A percentile compares a stretch with the other conserved stretches of the same genome.
Conservation (phyloP, 92 coral and sea anemone genomes). For the Zoanthus sociatus region DNA sequence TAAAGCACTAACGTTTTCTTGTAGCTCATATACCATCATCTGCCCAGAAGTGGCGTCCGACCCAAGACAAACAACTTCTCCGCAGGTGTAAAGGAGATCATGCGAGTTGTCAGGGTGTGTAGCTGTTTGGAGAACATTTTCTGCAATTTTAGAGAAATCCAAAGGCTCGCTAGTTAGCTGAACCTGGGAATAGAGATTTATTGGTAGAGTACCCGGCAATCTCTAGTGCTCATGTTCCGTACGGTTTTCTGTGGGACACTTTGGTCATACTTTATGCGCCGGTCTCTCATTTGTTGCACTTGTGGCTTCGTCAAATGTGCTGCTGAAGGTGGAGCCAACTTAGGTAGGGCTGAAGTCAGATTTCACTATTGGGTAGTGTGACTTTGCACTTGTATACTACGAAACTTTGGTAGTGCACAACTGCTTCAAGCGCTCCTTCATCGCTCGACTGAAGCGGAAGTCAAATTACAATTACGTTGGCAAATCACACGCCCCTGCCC, state of each 20-base stretch:
- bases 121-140: too few relatives aligned
- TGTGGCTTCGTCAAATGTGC: constrained; percentile 34
- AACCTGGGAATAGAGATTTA: constrained; percentile 39
- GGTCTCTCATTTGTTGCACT: constrained; percentile 45
- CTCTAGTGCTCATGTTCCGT: constrained; percentile 37
- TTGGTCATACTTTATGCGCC: constrained; percentile 12
- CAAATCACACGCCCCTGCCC: constrained; percentile 37
- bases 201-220: constrained; percentile 43
- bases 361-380: constrained; percentile 42
- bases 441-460: constrained; percentile 42
- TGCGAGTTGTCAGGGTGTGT: too few relatives aligned
- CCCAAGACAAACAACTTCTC: constrained; percentile 13
- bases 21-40: constrained; percentile 4
- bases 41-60: constrained; percentile 19
- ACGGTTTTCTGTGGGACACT: constrained; percentile 45
- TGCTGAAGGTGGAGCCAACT: constrained; percentile 31
- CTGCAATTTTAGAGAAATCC: constrained; percentile 36
- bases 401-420: constrained; percentile 48
- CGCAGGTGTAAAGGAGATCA: background rate
- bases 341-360: constrained; percentile 30
- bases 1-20: background rate
- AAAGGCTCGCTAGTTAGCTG: constrained; percentile 35
- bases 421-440: constrained; percentile 43
- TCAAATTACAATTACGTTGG: constrained; percentile 51
- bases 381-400: constrained; percentile 34